Evolutionary conservation across 2,797 vertebrate genomes (phyloP).

Genomic region (Rhinoraja longicauda): DNA sequence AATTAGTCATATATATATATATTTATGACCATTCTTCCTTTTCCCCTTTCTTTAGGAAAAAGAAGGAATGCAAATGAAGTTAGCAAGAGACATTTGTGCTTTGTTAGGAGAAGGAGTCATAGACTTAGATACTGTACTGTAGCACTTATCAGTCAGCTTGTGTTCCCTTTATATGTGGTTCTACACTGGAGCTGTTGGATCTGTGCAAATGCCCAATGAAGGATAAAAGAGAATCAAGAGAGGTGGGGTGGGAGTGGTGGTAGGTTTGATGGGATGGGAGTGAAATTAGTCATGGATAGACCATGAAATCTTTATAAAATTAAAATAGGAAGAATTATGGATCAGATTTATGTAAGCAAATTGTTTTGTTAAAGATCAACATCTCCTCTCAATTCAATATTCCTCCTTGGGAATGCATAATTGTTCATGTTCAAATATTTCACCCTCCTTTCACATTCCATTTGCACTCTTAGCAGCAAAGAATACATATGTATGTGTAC

Average conservation of each 20-base stretch:
- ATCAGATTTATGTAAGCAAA: background rate
- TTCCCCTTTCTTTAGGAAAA: background rate
- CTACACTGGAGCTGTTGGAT: background rate
- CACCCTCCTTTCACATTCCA: background rate
- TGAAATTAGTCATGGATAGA: background rate
- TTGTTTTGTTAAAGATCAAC: background rate
- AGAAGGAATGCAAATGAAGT: background rate
- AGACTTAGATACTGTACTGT: background rate
- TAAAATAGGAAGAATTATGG: background rate
- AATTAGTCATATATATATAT: background rate
- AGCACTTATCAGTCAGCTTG: background rate
- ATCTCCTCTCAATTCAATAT: background rate
- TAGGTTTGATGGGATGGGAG: background rate
- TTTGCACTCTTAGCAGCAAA: background rate
- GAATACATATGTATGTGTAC: no score
- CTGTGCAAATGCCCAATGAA: background rate
- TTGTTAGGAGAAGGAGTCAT: background rate
- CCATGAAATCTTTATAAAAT: background rate
- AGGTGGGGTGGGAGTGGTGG: no score
- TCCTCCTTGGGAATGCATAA: background rate
- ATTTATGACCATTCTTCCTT: background rate
- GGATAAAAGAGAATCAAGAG: background rate
- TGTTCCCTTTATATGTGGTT: background rate
- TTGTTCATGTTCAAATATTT: background rate
- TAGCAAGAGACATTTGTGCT: background rate